Base-by-base conservation (phyloP, 2,888 invertebrate species). In the Yponomeuta cagnagella region DNA sequence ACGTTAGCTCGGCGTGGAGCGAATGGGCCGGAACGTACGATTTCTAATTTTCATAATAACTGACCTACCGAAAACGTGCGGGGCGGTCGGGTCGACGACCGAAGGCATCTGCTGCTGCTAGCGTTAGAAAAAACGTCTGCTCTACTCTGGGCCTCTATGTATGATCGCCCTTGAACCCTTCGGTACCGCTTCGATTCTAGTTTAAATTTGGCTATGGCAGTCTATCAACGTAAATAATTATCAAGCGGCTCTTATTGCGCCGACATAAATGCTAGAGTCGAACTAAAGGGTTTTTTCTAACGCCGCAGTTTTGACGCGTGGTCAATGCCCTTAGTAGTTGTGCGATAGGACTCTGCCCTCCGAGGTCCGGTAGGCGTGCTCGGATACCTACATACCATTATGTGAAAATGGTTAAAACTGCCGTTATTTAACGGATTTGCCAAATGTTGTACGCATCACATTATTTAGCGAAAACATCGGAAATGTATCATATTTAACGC, bases 11-110 rank as follows among this genome's bases (percentile, higher is more conserved):
- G 15, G 4, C 52, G 15, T 15, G 52, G 15, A 58, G 52, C 52
- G 52, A 58, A 58, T 58, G 15, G 52, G 15, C 52, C 52, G 52
- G 52, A 58, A 58, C 52, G 52, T 12, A 15, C 52, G 52, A 58
- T 58, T 58, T 58, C 52, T 58, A 58, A 58, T 58, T 58, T 15
- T 58, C 15, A 58, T 58, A 58, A 58, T 58, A 58, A 58, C 52
- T 58, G 52, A 58, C 52, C 52, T 58, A 58, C 52, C 52, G 15
- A 58, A 58, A 58, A 58, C 52, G 52, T 9, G 52, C 52, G 15
- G 12, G 12, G 5, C 52, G 52, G 15, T 15, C 52, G 52, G 52
- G 52, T 58, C 52, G 52, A 15, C 52, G 52, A 58, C 52, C 52
- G 52, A 15, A 58, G 52, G 52, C 10, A 58, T 43, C 52, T 58